Evolutionary conservation across 1,140 invertebrate genomes (phyloP).

Genomic region (Marisa cornuarietis): DNA sequence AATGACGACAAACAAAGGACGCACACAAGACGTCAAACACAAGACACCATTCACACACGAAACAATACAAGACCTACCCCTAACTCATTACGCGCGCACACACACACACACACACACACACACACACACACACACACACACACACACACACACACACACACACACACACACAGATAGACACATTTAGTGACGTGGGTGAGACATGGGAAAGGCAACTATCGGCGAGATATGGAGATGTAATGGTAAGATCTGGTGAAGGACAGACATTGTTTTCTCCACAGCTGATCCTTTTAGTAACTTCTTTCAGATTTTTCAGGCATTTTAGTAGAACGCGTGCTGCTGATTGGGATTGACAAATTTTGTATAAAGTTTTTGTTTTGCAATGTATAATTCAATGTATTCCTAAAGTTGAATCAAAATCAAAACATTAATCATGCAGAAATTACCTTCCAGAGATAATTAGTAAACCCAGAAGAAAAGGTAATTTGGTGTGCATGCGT

Average conservation of each 20-base stretch:
- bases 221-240: not conserved
- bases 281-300: not conserved
- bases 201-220: too few species aligned
- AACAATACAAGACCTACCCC: too few species aligned
- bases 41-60: too few species aligned
- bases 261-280: not conserved
- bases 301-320: not conserved
- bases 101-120: not conserved
- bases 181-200: not conserved
- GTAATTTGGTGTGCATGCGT: not conserved
- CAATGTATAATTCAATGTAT: too few species aligned
- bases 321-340: too few species aligned
- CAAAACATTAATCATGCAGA: not conserved
- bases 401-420: too few species aligned
- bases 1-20: too few species aligned
- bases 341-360: too few species aligned
- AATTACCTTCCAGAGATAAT: not conserved
- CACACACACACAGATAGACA: not conserved
- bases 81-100: too few species aligned
- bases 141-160: not conserved
- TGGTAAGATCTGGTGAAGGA: not conserved
- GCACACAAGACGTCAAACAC: too few species aligned
- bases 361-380: too few species aligned
- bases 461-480: too few species aligned
- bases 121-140: not conserved